These are phyloP conservation scores for Ammodytes dubius DNA, from an alignment of 2,113 vertebrate genomes.

Conservation along the genomic window DNA sequence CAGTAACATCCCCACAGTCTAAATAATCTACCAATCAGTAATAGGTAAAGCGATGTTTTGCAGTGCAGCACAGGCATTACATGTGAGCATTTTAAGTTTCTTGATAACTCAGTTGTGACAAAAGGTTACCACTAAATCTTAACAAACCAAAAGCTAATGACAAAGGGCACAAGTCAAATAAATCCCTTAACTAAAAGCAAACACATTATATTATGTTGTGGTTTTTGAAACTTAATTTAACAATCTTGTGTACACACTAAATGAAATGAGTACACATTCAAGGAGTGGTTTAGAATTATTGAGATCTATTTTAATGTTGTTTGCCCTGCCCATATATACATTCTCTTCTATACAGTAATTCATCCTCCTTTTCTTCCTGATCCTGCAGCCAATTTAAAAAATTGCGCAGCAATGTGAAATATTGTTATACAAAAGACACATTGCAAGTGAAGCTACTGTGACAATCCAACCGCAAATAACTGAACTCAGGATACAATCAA, in stretches of 20 bases:
- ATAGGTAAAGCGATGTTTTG: not conserved
- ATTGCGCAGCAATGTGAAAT: not conserved
- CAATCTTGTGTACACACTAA: not conserved
- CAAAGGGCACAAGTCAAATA: not conserved
- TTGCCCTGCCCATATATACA: not conserved
- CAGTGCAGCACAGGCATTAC: not conserved
- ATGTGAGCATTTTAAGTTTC: too few species aligned
- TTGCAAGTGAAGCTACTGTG: not conserved
- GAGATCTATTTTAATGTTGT: not conserved
- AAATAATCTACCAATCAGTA: too few species aligned
- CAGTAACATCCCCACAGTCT: not conserved
- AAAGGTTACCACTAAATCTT: not conserved
- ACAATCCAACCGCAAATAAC: not conserved
- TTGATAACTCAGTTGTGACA: not conserved
- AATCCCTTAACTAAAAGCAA: not conserved
- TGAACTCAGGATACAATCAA: not conserved
- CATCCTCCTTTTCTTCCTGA: not conserved
- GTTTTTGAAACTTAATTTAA: not conserved
- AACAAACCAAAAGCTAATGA: not conserved
- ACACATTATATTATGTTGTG: not conserved
- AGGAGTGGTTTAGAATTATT: not conserved
- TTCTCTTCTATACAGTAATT: not conserved
- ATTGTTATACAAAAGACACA: not conserved
- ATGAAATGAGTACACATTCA: not conserved
- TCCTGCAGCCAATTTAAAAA: not conserved